Base-by-base conservation (phyloP, 2,797 vertebrate genomes). In the Sarcophilus harrisii region DNA sequence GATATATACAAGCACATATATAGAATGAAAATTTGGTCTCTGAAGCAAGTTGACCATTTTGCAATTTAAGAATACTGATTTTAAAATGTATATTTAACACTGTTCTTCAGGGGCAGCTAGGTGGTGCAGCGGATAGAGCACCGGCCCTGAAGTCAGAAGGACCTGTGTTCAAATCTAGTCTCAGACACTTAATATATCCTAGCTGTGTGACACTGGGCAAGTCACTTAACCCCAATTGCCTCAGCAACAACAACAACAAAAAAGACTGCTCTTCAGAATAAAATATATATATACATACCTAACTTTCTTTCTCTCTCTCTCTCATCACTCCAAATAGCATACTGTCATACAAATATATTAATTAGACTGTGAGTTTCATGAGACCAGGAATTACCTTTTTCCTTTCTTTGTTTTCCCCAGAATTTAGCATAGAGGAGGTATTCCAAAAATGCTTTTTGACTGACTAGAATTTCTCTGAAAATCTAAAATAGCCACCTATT, bases 71-170 rank as follows among this genome's bases (percentile, higher is more conserved):
- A 96, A 89, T 45, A 52, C 3, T 89, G 55, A 87, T 49, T 52
- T 94, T 87, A 91, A 91, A 13, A 93, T 90, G 95, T 94, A 59
- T 87, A 57, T 73, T 87, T 97, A 92, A 92, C 3, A 90, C 30
- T 57, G 95, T 90, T 30, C 95, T 92, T 96, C 28, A 91, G 87
- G 52, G 52, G 52, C 52, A 52, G 5, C 52, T 52, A 4, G 52
- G 52, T 52, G 52, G 4, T 52, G 52, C 52, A 52, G 52, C 3
- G 52, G 52, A 52, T 52, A 52, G 52, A 4, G 6, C 4, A 52
- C 52, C 4, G 6, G 52, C 52, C 52, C 52, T 52, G 52, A 52
- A 52, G 52, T 52, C 52, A 52, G 52, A 52, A 52, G 52, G 52
- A 52, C 52, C 6, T 52, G 3, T 4, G 8, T 52, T 52, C 52